Evolutionary conservation across 2,888 invertebrate genomes (phyloP), one percentile per base, ranked within the genome.

Genomic region (Balanococcus diminutus): DNA sequence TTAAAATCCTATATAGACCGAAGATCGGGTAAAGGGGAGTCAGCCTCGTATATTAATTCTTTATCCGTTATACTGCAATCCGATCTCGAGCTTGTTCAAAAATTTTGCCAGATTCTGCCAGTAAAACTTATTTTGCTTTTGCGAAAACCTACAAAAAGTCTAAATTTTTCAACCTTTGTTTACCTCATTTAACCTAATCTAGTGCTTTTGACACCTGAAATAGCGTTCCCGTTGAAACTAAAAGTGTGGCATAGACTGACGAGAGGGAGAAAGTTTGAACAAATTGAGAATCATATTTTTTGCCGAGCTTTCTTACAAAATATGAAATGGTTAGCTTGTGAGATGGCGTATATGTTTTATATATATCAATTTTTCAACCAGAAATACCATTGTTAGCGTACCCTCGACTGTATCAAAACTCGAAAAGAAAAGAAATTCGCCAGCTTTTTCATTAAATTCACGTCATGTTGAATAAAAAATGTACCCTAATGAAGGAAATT

Each of bases 381-480:
- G 61, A 67, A 67, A 67, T 8, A 67, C 8, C 61, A 67, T 67
- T 28, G 61, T 67, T 51, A 51, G 5, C n/a, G 61, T 28, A 67
- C 61, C 61, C 61, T 67, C 61, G 28, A 67, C 28, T 67, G 61
- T 28, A 67, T 67, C 61, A 67, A 67, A 67, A 25, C 61, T 67
- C 61, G 61, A 67, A 67, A 51, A 67, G 9, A 28, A 67, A 67
- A 67, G 8, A 28, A 67, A 67, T 28, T 67, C 28, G 14, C 4
- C 14, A 11, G 61, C 61, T 67, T 67, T 67, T 67, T 25, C 61
- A 67, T 67, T 67, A 67, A 67, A 67, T 28, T 14, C 28, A 67
- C 61, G 61, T 67, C 61, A 28, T 67, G 25, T 67, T 67, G 61
- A 67, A 67, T 67, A 28, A 67, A 67, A 67, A 67, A 67, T 67